phyloP scores from a whole-genome alignment of 2,888 invertebrate species.

The Peribatodes rhomboidaria region DNA sequence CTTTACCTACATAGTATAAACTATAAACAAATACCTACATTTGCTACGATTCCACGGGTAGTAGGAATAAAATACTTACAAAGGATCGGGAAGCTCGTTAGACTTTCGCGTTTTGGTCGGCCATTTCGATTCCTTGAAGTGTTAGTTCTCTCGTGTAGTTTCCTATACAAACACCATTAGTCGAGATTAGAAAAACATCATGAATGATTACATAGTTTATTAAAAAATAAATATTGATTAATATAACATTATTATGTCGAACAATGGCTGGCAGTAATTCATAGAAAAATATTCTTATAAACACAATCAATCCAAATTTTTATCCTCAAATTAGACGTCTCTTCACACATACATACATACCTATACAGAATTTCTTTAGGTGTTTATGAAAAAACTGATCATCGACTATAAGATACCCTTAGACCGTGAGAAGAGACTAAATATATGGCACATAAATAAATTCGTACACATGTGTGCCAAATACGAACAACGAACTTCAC shows the following conservation, averaged over 20 bases:
- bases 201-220: conserved; percentile 56
- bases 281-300: conserved; percentile 44
- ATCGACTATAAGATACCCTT: background rate
- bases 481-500: conserved; percentile 26
- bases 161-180: conserved; percentile 12
- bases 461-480: conserved; percentile 34
- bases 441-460: conserved; percentile 47
- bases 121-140: background rate
- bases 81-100: background rate
- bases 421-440: conserved; percentile 36
- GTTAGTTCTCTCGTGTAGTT: background rate
- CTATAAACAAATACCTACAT: too few species aligned
- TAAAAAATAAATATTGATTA: conserved; percentile 58
- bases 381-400: background rate
- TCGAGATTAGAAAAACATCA: conserved; percentile 32
- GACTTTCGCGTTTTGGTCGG: background rate
- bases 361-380: background rate
- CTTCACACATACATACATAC: conserved; percentile 16
- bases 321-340: conserved; percentile 27
- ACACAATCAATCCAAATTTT: conserved; percentile 35
- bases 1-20: background rate
- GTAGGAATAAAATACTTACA: conserved; percentile 10
- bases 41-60: background rate
- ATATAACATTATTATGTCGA: conserved; percentile 43
- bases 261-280: conserved; percentile 38